Base-by-base conservation (phyloP, 2,797 vertebrate genomes). In the Sebastes minor region DNA sequence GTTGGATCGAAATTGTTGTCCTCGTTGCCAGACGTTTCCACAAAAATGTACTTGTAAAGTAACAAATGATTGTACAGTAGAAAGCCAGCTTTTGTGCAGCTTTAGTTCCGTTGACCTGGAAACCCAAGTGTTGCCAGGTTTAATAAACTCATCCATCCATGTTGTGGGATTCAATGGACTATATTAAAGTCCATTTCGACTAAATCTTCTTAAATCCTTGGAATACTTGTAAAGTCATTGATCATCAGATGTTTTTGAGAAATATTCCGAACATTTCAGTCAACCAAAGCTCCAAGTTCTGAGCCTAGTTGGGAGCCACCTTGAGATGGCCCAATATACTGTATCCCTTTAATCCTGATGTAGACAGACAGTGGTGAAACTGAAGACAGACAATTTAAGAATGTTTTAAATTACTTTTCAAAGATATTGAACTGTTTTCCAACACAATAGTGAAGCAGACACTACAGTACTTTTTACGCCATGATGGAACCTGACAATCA, bases 21-120 rank as follows among this genome's bases (percentile, higher is more conserved):
- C 4, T 65, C 74, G 71, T 75, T 90, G 92, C 93, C 94, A 95
- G 84, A 89, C 10, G 53, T 87, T 72, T 84, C 92, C 93, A 88
- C 91, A 94, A 92, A 92, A 92, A 93, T 93, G 88, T 90, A 87
- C 88, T 92, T 90, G 87, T 89, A 90, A 91, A 94, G 89, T 89
- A 90, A 94, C 70, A 93, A 91, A 93, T 90, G 91, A 90, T 92
- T 86, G 90, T 79, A 75, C 78, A 33, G 85, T 72, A 83, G 87
- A 80, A 82, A 86, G 92, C 90, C 90, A 93, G 86, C 78, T 83
- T 86, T 90, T 79, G 74, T 88, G 85, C 85, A 87, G 85, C 89
- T 82, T 83, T 82, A 80, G 85, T 84, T 89, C 81, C 16, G 64
- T 67, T 91, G 92, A 92, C 92, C 91, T 89, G 93, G 90, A 89